Conservation (phyloP, 2,797 vertebrate species). For the Danio kyathit region DNA sequence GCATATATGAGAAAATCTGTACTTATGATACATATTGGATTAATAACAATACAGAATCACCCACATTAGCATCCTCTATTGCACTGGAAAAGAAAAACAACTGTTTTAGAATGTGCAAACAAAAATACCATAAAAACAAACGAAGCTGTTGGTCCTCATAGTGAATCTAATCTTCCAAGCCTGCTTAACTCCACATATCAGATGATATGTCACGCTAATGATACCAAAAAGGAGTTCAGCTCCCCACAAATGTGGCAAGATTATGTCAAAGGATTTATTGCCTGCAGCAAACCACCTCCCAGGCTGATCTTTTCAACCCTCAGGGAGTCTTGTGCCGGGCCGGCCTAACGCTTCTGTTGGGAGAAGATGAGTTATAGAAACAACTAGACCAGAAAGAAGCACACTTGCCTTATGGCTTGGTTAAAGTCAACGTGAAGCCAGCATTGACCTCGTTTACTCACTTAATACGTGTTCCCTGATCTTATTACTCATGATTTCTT, state of each 20-base stretch:
- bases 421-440: constrained; percentile 32
- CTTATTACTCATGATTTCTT: not conserved
- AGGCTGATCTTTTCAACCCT: constrained; percentile 57
- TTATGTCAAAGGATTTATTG: constrained; percentile 64
- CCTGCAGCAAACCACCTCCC: constrained; percentile 62
- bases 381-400: constrained; percentile 19
- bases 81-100: not conserved
- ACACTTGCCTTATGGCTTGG: not conserved
- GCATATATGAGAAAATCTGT: not conserved
- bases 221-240: constrained; percentile 58
- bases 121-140: not conserved
- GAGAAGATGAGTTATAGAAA: constrained; percentile 25
- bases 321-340: constrained; percentile 17
- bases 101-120: constrained; percentile 7
- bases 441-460: not conserved
- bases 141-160: constrained; percentile 12
- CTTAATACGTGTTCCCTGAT: not conserved
- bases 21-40: not conserved
- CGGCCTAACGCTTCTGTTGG: constrained; percentile 11
- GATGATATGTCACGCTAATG: constrained; percentile 59
- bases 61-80: not conserved
- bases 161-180: constrained; percentile 53
- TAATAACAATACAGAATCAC: not conserved
- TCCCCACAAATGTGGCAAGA: constrained; percentile 59
- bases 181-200: constrained; percentile 56